Base-by-base conservation (phyloP, 2,797 vertebrate genomes). In the Acropternis orthonyx region DNA sequence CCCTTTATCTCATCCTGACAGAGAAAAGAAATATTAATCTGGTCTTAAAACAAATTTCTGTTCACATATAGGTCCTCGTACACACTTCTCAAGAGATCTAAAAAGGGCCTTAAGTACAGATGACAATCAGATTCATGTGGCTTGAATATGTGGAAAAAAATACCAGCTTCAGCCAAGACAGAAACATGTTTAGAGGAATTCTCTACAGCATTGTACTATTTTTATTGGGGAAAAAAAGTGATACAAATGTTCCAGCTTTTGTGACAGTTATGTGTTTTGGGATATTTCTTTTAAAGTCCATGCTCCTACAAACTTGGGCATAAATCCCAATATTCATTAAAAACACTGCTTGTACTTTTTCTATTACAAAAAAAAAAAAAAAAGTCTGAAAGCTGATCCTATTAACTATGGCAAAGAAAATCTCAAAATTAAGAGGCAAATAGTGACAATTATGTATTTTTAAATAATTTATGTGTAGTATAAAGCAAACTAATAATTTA, bases 21-120 rank as follows among this genome's bases (percentile, higher is more conserved):
- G 9, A 73, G 71, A 93, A 91, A 91, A 58, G 1, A 88, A 73
- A n/a, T 51, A 63, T 66, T 94, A 80, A 89, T 52, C 6, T 63
- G 10, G 7, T 28, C 48, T 44, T 81, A 66, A 85, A 91, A 81
- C 44, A 75, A 66, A 44, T 52, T 37, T 72, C 16, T 27, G 32
- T 44, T 82, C 48, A 63, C 27, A 34, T 34, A 20, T 30, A 59
- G 19, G 13, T 6, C 36, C 36, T 39, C 19, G 9, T 76, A 62
- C 21, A 37, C 7, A 5, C 39, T 27, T 75, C 73, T 39, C 26
- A 58, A 89, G 39, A 73, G 7, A 32, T 66, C 24, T 87, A 66
- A 76, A 92, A 82, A 4, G 19, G 5, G 3, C 12, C 23, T 73
- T 52, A 51, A 62, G 7, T 26, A 54, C 28, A 66, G 75, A 80